A percentile compares a stretch with the other conserved stretches of the same genome.
Conservation (phyloP, 2,113 vertebrate species). For the Cinclus mexicanus region DNA sequence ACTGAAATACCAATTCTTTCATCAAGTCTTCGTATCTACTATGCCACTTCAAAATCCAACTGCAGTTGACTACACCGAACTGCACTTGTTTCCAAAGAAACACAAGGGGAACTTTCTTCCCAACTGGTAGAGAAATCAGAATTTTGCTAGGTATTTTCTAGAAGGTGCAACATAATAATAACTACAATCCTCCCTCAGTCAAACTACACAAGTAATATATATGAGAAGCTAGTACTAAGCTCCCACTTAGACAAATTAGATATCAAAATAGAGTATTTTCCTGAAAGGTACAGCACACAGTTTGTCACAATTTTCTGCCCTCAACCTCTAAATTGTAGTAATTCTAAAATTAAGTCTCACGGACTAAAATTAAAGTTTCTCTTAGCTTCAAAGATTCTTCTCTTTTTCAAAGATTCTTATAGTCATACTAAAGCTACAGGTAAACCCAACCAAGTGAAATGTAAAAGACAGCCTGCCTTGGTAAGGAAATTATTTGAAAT, state of each 20-base stretch:
- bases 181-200: neutral
- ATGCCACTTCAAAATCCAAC: neutral
- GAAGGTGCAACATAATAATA: neutral
- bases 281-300: neutral
- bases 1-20: neutral
- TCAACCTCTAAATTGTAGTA: neutral
- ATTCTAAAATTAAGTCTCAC: neutral
- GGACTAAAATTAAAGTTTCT: neutral
- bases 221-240: neutral
- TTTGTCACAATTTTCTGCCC: neutral
- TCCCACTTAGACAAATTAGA: neutral
- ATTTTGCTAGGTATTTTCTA: neutral
- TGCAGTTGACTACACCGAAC: neutral
- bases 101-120: neutral
- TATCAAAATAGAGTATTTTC: neutral
- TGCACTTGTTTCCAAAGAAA: neutral
- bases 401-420: neutral
- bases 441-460: neutral
- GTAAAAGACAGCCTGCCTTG: neutral
- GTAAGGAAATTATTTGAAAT: neutral
- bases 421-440: neutral
- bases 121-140: neutral
- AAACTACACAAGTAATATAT: neutral
- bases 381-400: neutral
- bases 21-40: neutral